Base-by-base conservation (phyloP, 1,140 invertebrate genomes). In the Eueides isabella region DNA sequence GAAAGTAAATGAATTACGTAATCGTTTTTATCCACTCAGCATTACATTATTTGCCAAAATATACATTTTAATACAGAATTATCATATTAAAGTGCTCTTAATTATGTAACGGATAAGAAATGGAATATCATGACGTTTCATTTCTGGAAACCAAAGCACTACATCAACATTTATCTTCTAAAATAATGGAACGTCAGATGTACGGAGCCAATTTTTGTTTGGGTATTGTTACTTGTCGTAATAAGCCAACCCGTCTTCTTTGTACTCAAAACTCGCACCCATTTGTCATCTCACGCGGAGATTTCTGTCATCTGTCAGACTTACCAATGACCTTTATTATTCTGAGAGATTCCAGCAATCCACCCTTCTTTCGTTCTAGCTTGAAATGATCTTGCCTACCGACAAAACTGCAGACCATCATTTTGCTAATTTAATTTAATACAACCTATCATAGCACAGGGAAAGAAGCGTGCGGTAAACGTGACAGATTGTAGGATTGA, bases 151-250 rank as follows among this genome's bases (percentile, higher is more conserved):
- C 77, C 83, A 74, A 69, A 75, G 68, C 67, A 81, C 79, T 83
- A 83, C 79, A 82, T 83, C 82, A 87, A 90, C 87, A 89, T 91
- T 92, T 86, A 86, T 90, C 88, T 87, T 84, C 79, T 84, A 84
- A 91, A 91, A 89, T 92, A 91, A 92, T 92, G 90, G 85, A 85
- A 91, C 79, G 88, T 92, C 89, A 85, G 76, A 79, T 75, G 73
- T 78, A 80, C 75, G 75, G 77, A 77, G 77, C 80, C 82, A 82
- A 85, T 84, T 89, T 87, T 85, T 82, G 83, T 89, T 86, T 85
- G 81, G 79, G 83, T 78, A 85, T 85, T 80, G 81, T 90, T 85
- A 85, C 80, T 89, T 83, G 83, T 83, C 80, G 83, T 88, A 90
- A 90, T 90, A 92, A 91, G 90, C 83, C 86, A 89, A 89, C 88